Percentiles rank a stretch among this genome's conserved stretches.
Evolutionary conservation across 2,113 vertebrate species (phyloP).

Genomic region (Neogobius melanostomus): DNA sequence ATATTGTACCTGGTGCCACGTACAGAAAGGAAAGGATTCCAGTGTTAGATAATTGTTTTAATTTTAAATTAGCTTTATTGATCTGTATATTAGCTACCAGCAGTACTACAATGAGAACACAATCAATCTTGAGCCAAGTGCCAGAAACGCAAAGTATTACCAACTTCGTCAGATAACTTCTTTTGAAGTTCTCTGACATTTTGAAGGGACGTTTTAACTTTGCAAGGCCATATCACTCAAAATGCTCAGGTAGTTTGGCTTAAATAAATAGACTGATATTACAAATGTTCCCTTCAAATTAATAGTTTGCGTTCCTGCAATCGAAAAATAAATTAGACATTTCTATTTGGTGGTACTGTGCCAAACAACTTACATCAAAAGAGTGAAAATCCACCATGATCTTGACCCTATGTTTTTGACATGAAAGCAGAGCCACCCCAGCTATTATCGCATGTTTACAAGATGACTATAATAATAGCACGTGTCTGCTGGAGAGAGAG

Average conservation of each 20-base stretch:
- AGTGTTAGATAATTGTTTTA: too few relatives aligned
- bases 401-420: not conserved
- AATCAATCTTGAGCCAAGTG: too few relatives aligned
- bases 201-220: not conserved
- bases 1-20: too few relatives aligned
- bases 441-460: conserved; percentile 12
- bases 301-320: not conserved
- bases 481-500: conserved; percentile 9
- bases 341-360: not conserved
- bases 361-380: not conserved
- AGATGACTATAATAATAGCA: conserved; percentile 17
- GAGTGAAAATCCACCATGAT: conserved; percentile 6
- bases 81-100: too few relatives aligned
- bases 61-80: too few relatives aligned
- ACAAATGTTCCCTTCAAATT: not conserved
- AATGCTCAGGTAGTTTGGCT: not conserved
- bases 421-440: conserved; percentile 2
- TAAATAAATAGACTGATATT: not conserved
- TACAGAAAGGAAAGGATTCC: too few relatives aligned
- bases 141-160: too few relatives aligned
- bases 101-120: too few relatives aligned
- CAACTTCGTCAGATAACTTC: too few relatives aligned
- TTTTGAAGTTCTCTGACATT: not conserved
- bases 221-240: not conserved
- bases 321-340: conserved; percentile 1